A percentile compares a stretch with the other conserved stretches of the same genome.
These are phyloP conservation scores for Brachycybe producta DNA, from an alignment of 2,888 invertebrate genomes.

Conservation along the genomic window DNA sequence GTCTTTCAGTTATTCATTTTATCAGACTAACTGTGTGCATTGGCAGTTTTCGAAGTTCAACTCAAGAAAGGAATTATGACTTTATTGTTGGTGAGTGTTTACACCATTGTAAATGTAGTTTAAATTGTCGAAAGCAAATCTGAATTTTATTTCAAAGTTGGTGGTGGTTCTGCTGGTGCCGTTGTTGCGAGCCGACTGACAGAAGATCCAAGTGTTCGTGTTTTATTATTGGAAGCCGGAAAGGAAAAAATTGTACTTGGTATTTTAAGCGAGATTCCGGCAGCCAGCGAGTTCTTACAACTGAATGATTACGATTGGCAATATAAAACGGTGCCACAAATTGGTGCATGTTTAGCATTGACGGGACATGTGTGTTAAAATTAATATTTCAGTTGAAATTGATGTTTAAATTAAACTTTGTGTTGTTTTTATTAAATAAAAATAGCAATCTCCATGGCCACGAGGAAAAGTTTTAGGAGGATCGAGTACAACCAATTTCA, in stretches of 20 bases:
- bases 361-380: constrained; percentile 2
- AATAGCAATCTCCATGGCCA: constrained; percentile 14
- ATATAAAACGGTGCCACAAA: constrained; percentile 80
- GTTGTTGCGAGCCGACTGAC: constrained; percentile 41
- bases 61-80: too few species aligned
- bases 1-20: too few species aligned
- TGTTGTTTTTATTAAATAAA: background rate
- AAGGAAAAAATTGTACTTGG: constrained; percentile 81
- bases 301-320: constrained; percentile 80
- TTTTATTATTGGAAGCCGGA: constrained; percentile 70
- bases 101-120: too few species aligned
- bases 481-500: constrained; percentile 37
- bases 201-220: constrained; percentile 57
- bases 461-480: constrained; percentile 37
- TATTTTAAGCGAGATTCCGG: too few species aligned
- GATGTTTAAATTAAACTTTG: too few species aligned
- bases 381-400: too few species aligned
- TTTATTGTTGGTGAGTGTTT: too few species aligned
- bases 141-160: too few species aligned
- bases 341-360: constrained; percentile 26
- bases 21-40: too few species aligned
- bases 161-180: constrained; percentile 31
- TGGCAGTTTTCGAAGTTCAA: too few species aligned
- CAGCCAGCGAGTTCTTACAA: too few species aligned
- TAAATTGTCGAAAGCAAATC: too few species aligned